These are phyloP conservation scores for Ochropleura plecta DNA, from an alignment of 2,888 invertebrate species.

Conservation along the genomic window DNA sequence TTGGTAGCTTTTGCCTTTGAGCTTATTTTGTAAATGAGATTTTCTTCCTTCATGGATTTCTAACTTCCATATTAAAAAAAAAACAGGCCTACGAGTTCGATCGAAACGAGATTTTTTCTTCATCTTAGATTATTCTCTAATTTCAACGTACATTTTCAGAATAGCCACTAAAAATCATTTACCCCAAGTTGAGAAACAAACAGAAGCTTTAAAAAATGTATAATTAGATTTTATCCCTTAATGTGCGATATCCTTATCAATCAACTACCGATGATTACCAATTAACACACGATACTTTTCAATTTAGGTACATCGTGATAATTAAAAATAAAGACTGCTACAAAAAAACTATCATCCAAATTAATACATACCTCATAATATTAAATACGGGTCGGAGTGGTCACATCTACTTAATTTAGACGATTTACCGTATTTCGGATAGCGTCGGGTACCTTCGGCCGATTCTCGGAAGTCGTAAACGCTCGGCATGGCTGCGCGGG, in stretches of 20 bases:
- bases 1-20: no score
- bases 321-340: constrained; percentile 62
- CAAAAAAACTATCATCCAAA: constrained; percentile 57
- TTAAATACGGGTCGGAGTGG: constrained; percentile 70
- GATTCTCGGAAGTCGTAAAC: constrained; percentile 85
- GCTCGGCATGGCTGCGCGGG: constrained; percentile 70
- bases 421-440: constrained; percentile 82
- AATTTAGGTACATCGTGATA: constrained; percentile 49
- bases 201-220: constrained; percentile 34
- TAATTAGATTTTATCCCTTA: constrained; percentile 35
- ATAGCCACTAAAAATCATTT: neutral
- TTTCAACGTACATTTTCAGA: neutral
- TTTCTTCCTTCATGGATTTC: neutral
- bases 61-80: no score
- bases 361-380: constrained; percentile 71
- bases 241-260: constrained; percentile 60
- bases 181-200: constrained; percentile 9
- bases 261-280: constrained; percentile 55
- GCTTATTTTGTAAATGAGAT: no score
- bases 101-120: no score
- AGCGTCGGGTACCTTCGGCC: constrained; percentile 72
- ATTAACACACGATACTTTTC: constrained; percentile 64
- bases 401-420: constrained; percentile 83
- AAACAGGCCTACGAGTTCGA: no score
- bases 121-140: neutral